Conservation (phyloP, 2,888 invertebrate species). For the Antheraea yamamai region DNA sequence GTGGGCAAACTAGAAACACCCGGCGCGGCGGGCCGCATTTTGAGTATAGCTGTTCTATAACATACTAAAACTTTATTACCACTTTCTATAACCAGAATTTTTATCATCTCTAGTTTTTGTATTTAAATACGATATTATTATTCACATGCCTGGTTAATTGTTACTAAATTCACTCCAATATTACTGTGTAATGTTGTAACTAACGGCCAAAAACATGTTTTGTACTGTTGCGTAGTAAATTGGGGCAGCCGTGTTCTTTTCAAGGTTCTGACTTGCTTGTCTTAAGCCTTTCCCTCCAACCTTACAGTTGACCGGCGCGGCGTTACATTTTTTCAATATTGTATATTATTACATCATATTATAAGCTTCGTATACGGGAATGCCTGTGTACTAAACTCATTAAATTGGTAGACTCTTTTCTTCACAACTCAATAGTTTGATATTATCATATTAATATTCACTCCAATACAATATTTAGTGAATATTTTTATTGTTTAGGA, state of each 20-base stretch:
- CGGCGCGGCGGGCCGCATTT: too few species aligned
- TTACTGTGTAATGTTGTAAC: conserved; percentile 32
- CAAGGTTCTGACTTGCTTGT: conserved; percentile 54
- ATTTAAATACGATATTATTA: background rate
- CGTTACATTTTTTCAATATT: conserved; percentile 2
- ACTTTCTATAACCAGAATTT: background rate
- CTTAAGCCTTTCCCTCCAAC: conserved; percentile 45
- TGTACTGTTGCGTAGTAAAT: conserved; percentile 42
- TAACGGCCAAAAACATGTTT: conserved; percentile 36
- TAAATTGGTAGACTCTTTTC: background rate
- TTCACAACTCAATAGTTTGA: background rate
- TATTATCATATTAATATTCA: background rate
- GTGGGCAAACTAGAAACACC: too few species aligned
- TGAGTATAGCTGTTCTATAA: too few species aligned
- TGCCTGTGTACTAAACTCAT: background rate
- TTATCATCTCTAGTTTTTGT: background rate
- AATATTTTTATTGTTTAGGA: background rate
- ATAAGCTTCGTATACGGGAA: background rate
- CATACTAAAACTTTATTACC: too few species aligned
- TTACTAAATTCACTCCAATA: conserved; percentile 27
- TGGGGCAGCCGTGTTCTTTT: conserved; percentile 48
- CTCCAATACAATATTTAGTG: background rate
- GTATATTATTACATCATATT: background rate
- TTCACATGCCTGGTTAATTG: conserved; percentile 14
- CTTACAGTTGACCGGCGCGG: background rate